Evolutionary conservation across 2,113 vertebrate species (phyloP).

Genomic region (Murina feae): DNA sequence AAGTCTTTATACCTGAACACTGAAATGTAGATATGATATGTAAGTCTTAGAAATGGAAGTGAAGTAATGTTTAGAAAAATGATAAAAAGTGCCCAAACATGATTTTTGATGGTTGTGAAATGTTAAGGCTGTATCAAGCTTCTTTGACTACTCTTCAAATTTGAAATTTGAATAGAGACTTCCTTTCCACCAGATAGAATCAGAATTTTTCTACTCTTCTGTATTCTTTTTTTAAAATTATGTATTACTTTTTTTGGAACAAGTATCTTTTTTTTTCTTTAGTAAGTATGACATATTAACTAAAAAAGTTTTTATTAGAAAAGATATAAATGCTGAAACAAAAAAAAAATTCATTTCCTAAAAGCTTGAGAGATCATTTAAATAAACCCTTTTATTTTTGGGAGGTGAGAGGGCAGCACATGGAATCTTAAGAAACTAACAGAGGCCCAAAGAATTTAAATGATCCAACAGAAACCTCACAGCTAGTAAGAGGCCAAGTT

Average conservation of each 20-base stretch:
- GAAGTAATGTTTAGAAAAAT: not conserved
- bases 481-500: not conserved
- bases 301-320: not conserved
- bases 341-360: not conserved
- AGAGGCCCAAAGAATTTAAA: not conserved
- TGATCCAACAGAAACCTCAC: not conserved
- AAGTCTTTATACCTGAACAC: not conserved
- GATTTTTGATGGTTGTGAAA: not conserved
- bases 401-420: fast-evolving
- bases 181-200: not conserved
- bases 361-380: not conserved
- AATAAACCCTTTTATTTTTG: not conserved
- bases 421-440: not conserved
- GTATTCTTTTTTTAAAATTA: not conserved
- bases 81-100: not conserved
- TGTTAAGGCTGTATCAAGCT: not conserved
- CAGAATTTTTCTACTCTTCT: not conserved
- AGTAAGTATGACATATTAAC: not conserved
- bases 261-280: not conserved
- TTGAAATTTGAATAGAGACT: not conserved
- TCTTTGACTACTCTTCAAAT: not conserved
- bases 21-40: not conserved
- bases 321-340: not conserved
- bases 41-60: not conserved
- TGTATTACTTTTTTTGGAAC: not conserved